Percentiles rank a stretch among this genome's conserved stretches.
These are phyloP conservation scores for Nymphalis io DNA, from an alignment of 1,140 invertebrate genomes.

Conservation along the genomic window DNA sequence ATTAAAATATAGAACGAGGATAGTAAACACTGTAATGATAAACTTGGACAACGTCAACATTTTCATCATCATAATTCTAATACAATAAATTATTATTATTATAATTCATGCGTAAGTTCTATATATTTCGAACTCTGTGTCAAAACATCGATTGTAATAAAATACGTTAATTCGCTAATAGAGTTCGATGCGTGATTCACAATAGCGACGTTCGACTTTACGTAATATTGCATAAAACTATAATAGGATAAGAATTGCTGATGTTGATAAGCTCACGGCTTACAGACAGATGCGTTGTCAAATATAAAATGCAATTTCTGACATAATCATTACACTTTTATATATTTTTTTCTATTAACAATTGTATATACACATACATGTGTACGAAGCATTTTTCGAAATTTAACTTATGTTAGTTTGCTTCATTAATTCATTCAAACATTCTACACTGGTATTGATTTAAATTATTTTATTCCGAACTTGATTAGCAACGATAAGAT, in stretches of 20 bases:
- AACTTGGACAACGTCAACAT: no score
- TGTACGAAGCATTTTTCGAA: no score
- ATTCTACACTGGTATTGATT: no score
- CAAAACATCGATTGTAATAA: constrained; percentile 23
- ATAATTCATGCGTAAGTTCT: neutral
- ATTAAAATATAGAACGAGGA: no score
- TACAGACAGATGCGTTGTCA: constrained; percentile 19
- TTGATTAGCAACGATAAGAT: no score
- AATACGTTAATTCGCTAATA: constrained; percentile 42
- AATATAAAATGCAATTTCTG: neutral
- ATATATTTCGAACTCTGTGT: constrained; percentile 12
- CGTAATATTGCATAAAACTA: constrained; percentile 27
- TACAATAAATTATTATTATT: neutral
- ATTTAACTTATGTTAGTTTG: no score
- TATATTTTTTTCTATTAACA: no score
- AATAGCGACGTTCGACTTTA: constrained; percentile 26
- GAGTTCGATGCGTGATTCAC: constrained; percentile 26
- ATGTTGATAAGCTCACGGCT: constrained; percentile 3
- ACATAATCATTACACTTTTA: neutral
- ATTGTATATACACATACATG: no score
- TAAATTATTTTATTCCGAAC: no score
- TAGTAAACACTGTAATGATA: no score
- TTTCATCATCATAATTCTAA: neutral
- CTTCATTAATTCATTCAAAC: no score
- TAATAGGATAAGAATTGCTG: constrained; percentile 5